Conservation (phyloP, 2,797 vertebrate species). For the Sebastes hubbsi region DNA sequence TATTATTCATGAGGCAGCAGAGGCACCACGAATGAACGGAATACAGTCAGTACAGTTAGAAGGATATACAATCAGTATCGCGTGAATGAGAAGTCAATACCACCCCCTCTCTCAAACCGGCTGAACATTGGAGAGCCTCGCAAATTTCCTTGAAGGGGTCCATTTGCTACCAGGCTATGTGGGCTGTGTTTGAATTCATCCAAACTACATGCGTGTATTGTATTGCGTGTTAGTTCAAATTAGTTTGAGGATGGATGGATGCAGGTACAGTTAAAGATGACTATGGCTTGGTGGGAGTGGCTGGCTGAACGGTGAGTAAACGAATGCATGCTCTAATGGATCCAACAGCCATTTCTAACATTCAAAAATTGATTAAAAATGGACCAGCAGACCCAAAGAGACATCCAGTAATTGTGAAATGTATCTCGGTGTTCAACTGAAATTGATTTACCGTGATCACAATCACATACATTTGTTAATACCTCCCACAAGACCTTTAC, state of each 20-base stretch:
- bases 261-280: neutral
- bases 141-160: too few relatives aligned
- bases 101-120: neutral
- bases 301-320: neutral
- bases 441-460: too few relatives aligned
- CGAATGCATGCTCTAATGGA: neutral
- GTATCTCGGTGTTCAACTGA: too few relatives aligned
- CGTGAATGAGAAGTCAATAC: neutral
- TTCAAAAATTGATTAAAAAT: slow-evolving; percentile 25
- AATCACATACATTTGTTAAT: slow-evolving; percentile 40
- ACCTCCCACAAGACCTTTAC: slow-evolving; percentile 57
- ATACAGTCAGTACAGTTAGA: neutral
- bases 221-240: neutral
- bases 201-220: neutral
- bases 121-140: neutral
- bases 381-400: neutral
- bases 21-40: too few relatives aligned
- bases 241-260: neutral
- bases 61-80: neutral
- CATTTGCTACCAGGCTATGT: too few relatives aligned
- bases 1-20: too few relatives aligned
- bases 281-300: neutral
- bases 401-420: neutral
- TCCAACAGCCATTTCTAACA: neutral
- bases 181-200: neutral